Evolutionary conservation across 2,113 vertebrate species (phyloP), one percentile per base, ranked within the genome.

Genomic region (Calidris pugnax): DNA sequence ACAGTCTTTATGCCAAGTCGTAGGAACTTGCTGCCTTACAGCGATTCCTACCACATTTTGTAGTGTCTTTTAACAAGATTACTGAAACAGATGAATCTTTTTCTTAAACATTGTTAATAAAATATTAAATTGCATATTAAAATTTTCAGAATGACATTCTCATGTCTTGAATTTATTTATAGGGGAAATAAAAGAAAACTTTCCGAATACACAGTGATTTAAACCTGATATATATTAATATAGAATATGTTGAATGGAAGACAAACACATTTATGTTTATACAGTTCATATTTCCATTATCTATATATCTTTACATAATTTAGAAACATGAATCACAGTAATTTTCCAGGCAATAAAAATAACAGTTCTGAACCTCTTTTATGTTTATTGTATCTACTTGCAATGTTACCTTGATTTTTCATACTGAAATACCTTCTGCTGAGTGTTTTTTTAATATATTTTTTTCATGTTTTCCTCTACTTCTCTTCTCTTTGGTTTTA

Each of bases 51-150:
- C 55, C 33, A 80, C 91, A 82, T 90, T 97, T 91, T 91, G 47
- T 72, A 80, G 43, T 30, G 30, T 26, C 83, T 97, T 90, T 67
- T 87, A 96, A 83, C 67, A 75, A 92, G 76, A 85, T 84, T 95
- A 87, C 78, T 93, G 73, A 81, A 94, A 87, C 71, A 91, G 53
- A 97, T 75, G 13, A 78, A 94, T 95, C 71, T 97, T 96, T 95
- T 95, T 86, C 78, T 93, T 94, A 96, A 97, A 95, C 39, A 85
- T 73, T 95, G 82, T 97, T 97, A 97, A 98, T 98, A 97, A 98
- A 98, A 98, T 98, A 97, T 98, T 98, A 98, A 98, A 96, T 95
- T 94, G 81, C 22, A 32, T 96, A 96, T 97, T 98, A 98, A 96
- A 97, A 95, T 91, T 94, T 97, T 96, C 92, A 90, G 89, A 97